phyloP scores from a whole-genome alignment of 2,888 invertebrate species.

The Schrankia costaestrigalis region DNA sequence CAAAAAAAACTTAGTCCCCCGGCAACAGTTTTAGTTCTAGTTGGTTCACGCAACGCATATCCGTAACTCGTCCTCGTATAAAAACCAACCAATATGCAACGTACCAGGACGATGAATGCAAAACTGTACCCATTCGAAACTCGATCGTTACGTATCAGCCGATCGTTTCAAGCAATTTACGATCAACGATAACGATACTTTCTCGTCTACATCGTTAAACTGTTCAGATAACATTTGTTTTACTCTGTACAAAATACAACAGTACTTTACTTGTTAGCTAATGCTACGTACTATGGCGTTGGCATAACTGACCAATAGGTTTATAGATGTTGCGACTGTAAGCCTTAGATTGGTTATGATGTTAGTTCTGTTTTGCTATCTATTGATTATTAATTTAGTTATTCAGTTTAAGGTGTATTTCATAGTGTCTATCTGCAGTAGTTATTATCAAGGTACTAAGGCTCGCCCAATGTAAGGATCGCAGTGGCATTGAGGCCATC shows the following conservation, averaged over 20 bases:
- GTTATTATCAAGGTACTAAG: too few relatives aligned
- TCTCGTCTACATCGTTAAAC: constrained; percentile 48
- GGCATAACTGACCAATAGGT: not conserved
- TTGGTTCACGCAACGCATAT: not conserved
- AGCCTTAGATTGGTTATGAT: too few relatives aligned
- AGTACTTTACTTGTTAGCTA: not conserved
- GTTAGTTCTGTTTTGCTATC: too few relatives aligned
- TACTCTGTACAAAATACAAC: constrained; percentile 6
- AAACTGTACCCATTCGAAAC: constrained; percentile 33
- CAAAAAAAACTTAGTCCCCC: too few relatives aligned
- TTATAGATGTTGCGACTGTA: too few relatives aligned
- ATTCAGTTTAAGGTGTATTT: too few relatives aligned
- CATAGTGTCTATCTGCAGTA: too few relatives aligned
- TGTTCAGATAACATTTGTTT: constrained; percentile 44
- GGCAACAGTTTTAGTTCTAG: too few relatives aligned
- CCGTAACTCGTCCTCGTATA: not conserved
- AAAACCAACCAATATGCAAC: constrained; percentile 23
- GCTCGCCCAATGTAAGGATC: too few relatives aligned
- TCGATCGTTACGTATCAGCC: constrained; percentile 33
- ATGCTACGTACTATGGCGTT: constrained; percentile 1
- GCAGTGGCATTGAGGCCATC: too few relatives aligned
- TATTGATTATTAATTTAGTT: too few relatives aligned
- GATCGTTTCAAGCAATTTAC: constrained; percentile 51
- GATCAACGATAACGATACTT: constrained; percentile 48
- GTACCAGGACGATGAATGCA: constrained; percentile 35